phyloP scores from a whole-genome alignment of 2,888 invertebrate genomes.

The Nudaria mundana region DNA sequence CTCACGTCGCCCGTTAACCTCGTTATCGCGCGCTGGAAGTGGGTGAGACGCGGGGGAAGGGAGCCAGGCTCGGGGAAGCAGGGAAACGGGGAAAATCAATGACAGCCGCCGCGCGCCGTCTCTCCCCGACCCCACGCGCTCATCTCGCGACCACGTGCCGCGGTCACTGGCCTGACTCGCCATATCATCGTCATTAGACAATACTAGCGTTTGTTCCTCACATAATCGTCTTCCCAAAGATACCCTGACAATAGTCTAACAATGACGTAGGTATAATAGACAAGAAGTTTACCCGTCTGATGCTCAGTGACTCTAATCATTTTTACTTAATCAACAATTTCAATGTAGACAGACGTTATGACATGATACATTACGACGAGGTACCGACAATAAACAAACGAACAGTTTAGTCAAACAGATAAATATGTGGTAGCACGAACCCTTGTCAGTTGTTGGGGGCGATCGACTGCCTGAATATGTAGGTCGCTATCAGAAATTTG shows the following conservation, averaged over 20 bases:
- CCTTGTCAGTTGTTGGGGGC: slow-evolving; percentile 48
- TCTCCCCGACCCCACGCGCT: slow-evolving; percentile 76
- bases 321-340: not conserved
- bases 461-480: slow-evolving; percentile 65
- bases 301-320: not conserved
- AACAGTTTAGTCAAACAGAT: slow-evolving; percentile 38
- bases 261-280: too few relatives aligned
- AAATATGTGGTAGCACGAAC: slow-evolving; percentile 44
- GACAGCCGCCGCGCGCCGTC: slow-evolving; percentile 80
- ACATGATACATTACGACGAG: slow-evolving; percentile 16
- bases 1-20: slow-evolving; percentile 82
- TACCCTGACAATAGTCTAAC: too few relatives aligned
- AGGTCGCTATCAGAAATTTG: slow-evolving; percentile 76
- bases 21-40: slow-evolving; percentile 81
- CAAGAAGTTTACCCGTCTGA: too few relatives aligned
- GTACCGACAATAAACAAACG: slow-evolving; percentile 41
- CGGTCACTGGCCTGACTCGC: slow-evolving; percentile 75
- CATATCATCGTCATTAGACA: slow-evolving; percentile 45
- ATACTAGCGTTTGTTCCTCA: slow-evolving; percentile 31
- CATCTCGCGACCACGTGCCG: slow-evolving; percentile 79
- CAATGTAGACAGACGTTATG: not conserved
- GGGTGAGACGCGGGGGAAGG: slow-evolving; percentile 78
- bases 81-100: slow-evolving; percentile 79
- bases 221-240: slow-evolving; percentile 18
- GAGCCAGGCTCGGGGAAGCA: slow-evolving; percentile 59